A percentile compares a stretch with the other conserved stretches of the same genome.
phyloP scores from a whole-genome alignment of 2,797 vertebrate genomes.

The Lepus townsendii region DNA sequence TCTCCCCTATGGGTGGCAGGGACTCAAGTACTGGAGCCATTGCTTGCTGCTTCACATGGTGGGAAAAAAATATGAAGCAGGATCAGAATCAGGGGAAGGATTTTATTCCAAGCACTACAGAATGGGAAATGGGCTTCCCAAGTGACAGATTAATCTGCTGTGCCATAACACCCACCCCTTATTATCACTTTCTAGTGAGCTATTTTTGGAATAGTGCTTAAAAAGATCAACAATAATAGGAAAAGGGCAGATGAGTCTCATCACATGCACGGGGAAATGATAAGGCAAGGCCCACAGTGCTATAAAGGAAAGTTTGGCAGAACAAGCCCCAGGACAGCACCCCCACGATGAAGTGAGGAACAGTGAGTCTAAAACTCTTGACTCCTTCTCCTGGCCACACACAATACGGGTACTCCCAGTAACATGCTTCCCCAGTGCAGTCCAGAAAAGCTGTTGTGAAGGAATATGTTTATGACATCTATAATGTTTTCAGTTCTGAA shows the following conservation, averaged over 20 bases:
- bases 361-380: background rate
- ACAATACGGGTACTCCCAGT: background rate
- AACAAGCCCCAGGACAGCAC: background rate
- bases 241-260: background rate
- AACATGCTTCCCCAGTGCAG: background rate
- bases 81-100: no score
- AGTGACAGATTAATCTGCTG: no score
- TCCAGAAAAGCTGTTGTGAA: background rate
- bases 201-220: background rate
- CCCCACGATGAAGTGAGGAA: background rate
- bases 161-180: no score
- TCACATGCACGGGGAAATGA: background rate
- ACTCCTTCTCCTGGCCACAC: background rate
- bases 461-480: background rate
- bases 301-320: background rate
- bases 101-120: no score
- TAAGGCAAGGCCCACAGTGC: background rate
- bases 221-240: background rate
- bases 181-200: background rate
- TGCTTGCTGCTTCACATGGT: no score
- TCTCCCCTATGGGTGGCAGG: no score
- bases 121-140: no score
- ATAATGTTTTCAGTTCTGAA: background rate
- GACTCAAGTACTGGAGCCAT: no score
- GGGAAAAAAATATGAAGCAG: no score